Evolutionary conservation across 2,797 vertebrate genomes (phyloP).

Genomic region (Melanotaenia nigrans): DNA sequence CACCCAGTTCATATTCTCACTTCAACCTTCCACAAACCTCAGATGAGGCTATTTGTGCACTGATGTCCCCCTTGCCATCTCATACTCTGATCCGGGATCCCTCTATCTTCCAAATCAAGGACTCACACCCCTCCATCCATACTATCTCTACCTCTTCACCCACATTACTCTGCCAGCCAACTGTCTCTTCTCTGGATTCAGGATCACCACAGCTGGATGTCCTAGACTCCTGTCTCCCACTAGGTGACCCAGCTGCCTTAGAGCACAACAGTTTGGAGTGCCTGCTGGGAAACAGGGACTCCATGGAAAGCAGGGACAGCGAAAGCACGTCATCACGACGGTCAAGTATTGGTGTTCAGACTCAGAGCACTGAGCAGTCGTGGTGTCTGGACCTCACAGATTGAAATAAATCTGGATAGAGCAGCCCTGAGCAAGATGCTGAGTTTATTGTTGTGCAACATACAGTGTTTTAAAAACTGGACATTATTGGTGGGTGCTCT

Average conservation of each 20-base stretch:
- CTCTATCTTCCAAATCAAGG: conserved; percentile 58
- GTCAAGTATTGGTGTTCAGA: conserved; percentile 78
- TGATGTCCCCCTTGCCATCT: conserved; percentile 28
- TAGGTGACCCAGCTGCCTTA: conserved; percentile 59
- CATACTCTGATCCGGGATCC: conserved; percentile 57
- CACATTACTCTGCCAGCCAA: conserved; percentile 30
- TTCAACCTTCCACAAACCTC: conserved; percentile 42
- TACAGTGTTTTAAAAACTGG: conserved; percentile 68
- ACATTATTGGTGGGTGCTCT: conserved; percentile 49
- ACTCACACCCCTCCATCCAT: conserved; percentile 46
- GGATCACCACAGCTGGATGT: conserved; percentile 44
- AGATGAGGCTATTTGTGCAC: conserved; percentile 51
- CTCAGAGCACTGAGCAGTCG: conserved; percentile 81
- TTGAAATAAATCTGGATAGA: conserved; percentile 44
- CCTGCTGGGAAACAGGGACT: conserved; percentile 74
- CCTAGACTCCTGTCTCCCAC: conserved; percentile 39
- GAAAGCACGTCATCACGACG: conserved; percentile 73
- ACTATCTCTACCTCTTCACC: conserved; percentile 50
- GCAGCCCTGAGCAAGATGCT: conserved; percentile 5
- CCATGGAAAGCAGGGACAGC: conserved; percentile 77
- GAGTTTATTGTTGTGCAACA: conserved; percentile 25
- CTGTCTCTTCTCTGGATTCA: conserved; percentile 63
- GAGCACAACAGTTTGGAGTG: conserved; percentile 82
- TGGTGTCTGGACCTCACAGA: conserved; percentile 83
- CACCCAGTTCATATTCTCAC: conserved; percentile 48